Percentiles rank a stretch among this genome's conserved stretches.
Evolutionary conservation across 2,888 invertebrate genomes (phyloP).

Genomic region (Lymantria monacha): DNA sequence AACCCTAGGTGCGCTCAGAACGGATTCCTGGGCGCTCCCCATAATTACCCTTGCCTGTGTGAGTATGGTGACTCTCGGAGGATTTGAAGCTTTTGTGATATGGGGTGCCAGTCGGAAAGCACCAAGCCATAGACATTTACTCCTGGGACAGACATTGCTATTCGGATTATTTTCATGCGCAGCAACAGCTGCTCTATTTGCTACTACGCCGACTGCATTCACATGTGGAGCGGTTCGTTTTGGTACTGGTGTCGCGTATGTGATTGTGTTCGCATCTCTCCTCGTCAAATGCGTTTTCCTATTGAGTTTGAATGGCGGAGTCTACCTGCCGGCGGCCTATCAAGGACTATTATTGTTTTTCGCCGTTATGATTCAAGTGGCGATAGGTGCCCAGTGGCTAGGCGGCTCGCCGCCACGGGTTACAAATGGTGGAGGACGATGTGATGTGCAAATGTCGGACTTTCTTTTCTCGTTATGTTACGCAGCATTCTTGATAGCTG

Average conservation of each 20-base stretch:
- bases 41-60: conserved; percentile 91
- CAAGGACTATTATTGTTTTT: conserved; percentile 94
- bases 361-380: conserved; percentile 94
- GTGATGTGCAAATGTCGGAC: conserved; percentile 87
- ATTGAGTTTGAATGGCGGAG: conserved; percentile 94
- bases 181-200: conserved; percentile 89
- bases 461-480: conserved; percentile 90
- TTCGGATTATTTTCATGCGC: conserved; percentile 92
- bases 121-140: conserved; percentile 91
- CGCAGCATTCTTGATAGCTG: conserved; percentile 91
- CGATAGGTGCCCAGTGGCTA: conserved; percentile 92
- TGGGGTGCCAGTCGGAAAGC: conserved; percentile 90
- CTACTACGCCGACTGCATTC: conserved; percentile 89
- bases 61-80: conserved; percentile 91
- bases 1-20: conserved; percentile 75
- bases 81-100: conserved; percentile 94
- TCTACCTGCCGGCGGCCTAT: conserved; percentile 95
- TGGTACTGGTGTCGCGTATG: conserved; percentile 91
- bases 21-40: conserved; percentile 95
- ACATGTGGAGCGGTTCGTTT: conserved; percentile 92
- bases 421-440: conserved; percentile 61
- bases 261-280: conserved; percentile 94
- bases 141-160: conserved; percentile 93
- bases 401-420: conserved; percentile 88
- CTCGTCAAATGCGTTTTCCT: conserved; percentile 97